Evolutionary conservation across 2,113 vertebrate species (phyloP), one percentile per base, ranked within the genome.

Genomic region (Sinocyclocheilus rhinocerous): DNA sequence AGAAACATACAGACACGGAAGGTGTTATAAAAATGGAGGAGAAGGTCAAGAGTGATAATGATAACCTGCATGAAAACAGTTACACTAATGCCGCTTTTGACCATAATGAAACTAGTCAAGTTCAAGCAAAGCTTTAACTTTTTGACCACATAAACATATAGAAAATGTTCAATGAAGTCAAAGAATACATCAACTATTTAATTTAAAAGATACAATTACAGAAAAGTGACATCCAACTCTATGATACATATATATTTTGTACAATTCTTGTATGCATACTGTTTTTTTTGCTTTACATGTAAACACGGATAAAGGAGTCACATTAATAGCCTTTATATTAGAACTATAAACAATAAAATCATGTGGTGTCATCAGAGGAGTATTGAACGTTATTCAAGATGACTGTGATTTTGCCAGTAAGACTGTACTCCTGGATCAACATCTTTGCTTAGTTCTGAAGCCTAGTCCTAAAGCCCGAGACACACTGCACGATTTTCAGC

Each of bases 181-280:
- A 84, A 83, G 3, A 81, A 11, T 29, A 39, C 15, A 52, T 15
- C 72, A 52, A 48, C 6, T 57, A 87, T 88, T 84, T 81, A 12
- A 91, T 90, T 92, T 89, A 93, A 94, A 95, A 95, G 92, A 92
- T 94, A 93, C 92, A 95, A 89, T 96, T 96, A 95, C 91, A 95
- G 93, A 95, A 96, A 96, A 96, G 88, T 91, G 91, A 92, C 93
- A 93, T 95, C 92, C 93, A 95, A 95, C 94, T 94, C 77, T 94
- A 92, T 94, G 89, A 91, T 93, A 94, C 93, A 95, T 86, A 82
- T 79, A 93, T 93, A 6, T 85, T 94, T 93, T 93, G 93, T 86
- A 95, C 90, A 92, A 88, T 63, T 83, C 33, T 84, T 81, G 52
- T 24, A 69, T 85, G 67, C 67, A 84, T 72, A 73, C 65, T 63